These are phyloP conservation scores for Polymixis flavicincta DNA, from an alignment of 2,888 invertebrate species.

Conservation along the genomic window DNA sequence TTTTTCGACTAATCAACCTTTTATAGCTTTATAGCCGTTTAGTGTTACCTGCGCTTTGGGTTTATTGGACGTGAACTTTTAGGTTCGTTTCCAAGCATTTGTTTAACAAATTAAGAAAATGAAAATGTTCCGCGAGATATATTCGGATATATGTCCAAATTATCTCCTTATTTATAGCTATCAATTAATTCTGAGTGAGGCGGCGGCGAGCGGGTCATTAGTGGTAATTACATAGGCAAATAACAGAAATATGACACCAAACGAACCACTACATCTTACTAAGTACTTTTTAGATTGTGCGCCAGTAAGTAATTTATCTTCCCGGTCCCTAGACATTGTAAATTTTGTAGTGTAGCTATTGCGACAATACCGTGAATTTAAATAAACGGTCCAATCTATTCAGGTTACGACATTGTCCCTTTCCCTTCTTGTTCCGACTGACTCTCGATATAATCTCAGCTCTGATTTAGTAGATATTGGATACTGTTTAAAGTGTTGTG, in stretches of 20 bases:
- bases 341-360: conserved; percentile 65
- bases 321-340: conserved; percentile 62
- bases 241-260: conserved; percentile 69
- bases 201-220: conserved; percentile 64
- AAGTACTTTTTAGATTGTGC: conserved; percentile 62
- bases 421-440: conserved; percentile 69
- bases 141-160: conserved; percentile 67
- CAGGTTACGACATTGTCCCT: conserved; percentile 72
- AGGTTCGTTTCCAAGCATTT: conserved; percentile 50
- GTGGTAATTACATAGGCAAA: conserved; percentile 66
- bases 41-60: conserved; percentile 61
- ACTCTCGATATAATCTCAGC: conserved; percentile 57
- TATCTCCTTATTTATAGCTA: conserved; percentile 71
- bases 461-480: conserved; percentile 63
- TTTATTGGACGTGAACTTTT: conserved; percentile 59
- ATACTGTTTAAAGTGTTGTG: conserved; percentile 63
- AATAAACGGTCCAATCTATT: conserved; percentile 71
- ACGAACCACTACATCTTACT: conserved; percentile 64
- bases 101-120: conserved; percentile 63
- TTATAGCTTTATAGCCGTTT: conserved; percentile 64
- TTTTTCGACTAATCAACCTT: conserved; percentile 60
- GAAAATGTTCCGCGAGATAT: conserved; percentile 61
- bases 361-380: conserved; percentile 65
- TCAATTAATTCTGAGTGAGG: conserved; percentile 71
- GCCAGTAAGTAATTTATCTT: conserved; percentile 59